Evolutionary conservation across 2,113 vertebrate species (phyloP).

Genomic region (Panthera uncia): DNA sequence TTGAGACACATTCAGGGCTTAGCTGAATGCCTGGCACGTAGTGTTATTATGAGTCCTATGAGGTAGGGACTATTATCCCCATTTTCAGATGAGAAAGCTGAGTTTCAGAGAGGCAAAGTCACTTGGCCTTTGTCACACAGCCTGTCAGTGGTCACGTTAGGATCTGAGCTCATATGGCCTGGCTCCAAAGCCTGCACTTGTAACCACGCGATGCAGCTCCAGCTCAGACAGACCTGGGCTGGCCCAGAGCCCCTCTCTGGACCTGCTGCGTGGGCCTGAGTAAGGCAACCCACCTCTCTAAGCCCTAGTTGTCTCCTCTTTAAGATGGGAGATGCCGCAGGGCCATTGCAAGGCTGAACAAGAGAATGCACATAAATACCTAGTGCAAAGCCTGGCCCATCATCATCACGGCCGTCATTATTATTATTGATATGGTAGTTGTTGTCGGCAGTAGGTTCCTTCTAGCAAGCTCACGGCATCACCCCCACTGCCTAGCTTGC

Average conservation of each 20-base stretch:
- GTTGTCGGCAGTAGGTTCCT: not conserved
- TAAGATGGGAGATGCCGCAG: not conserved
- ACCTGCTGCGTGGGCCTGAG: not conserved
- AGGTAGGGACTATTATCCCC: not conserved
- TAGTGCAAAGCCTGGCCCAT: accelerated
- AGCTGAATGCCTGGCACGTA: not conserved
- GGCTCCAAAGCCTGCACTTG: not conserved
- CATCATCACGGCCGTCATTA: accelerated
- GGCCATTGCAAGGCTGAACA: not conserved
- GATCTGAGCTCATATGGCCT: not conserved
- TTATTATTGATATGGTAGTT: not conserved
- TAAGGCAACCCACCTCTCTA: not conserved
- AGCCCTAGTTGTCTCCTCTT: not conserved
- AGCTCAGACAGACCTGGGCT: not conserved
- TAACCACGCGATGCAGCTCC: not conserved
- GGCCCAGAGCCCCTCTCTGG: not conserved
- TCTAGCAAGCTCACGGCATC: not conserved
- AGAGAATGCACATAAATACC: accelerated
- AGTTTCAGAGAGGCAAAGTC: not conserved
- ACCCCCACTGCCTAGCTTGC: accelerated
- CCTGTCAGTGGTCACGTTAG: not conserved
- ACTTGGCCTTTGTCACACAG: not conserved
- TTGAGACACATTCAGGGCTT: not conserved
- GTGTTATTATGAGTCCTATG: not conserved
- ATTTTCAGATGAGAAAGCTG: not conserved